Evolutionary conservation across 2,113 vertebrate species (phyloP), one percentile per base, ranked within the genome.

Genomic region (Lonchura striata): DNA sequence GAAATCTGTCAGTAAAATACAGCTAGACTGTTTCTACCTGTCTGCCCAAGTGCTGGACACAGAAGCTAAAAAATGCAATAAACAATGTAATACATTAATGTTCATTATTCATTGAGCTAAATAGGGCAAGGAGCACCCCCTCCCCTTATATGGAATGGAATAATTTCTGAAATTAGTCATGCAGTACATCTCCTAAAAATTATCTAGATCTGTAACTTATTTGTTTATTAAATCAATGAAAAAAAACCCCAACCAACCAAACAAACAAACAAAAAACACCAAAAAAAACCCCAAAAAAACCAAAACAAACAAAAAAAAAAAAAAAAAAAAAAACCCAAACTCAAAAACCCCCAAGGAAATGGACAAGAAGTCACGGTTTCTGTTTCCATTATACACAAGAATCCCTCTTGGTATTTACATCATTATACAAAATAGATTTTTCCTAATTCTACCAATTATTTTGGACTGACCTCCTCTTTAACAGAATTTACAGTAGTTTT

Each of bases 21-120:
- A 95, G 31, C 22, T 7, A 35, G 49, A n/a, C 22, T 22, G 2
- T 52, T 93, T 92, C 61, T 53, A 84, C 79, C 70, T 82, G 47
- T 24, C 78, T 71, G 42, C 44, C 59, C 46, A 49, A 89, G 31
- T 31, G 52, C 72, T 49, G 77, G 80, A 53, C 33, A 42, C 25
- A 49, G 37, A 65, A 78, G 42, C 70, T 61, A 68, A 94, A 76
- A 95, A 61, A 94, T 39, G 50, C 23, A 92, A 92, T 31, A 71
- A 92, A 76, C 87, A 89, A 70, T 8, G 24, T 77, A 42, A 71
- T 69, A 87, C 70, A 89, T 90, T 89, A 91, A 64, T 47, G 33
- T 35, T 87, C 66, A 72, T 94, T 89, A 92, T 90, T 95, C 89
- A 91, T 47, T 69, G 41, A 91, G 53, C 12, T 91, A 82, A 75